These are phyloP conservation scores for Aphidius colemani DNA, from an alignment of 2,888 invertebrate genomes.

Conservation along the genomic window DNA sequence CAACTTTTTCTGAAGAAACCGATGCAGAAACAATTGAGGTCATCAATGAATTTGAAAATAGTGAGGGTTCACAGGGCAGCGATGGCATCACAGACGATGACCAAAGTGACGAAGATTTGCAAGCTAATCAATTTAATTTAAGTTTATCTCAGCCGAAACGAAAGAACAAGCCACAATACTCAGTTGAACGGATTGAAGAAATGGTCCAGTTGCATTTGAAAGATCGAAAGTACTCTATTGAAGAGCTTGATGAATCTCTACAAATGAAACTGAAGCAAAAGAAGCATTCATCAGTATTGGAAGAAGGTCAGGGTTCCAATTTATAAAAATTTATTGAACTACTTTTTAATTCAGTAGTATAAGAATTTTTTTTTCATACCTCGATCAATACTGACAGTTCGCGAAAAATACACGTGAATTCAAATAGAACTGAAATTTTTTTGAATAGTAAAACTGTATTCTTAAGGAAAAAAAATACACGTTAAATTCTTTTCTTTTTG, in stretches of 20 bases:
- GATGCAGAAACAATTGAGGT: constrained; percentile 77
- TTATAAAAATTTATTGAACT: no score
- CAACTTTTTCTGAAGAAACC: constrained; percentile 77
- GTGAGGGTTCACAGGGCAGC: constrained; percentile 63
- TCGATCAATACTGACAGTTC: no score
- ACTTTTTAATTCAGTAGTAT: no score
- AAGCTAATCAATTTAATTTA: constrained; percentile 56
- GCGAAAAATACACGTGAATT: no score
- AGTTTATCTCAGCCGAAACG: constrained; percentile 51
- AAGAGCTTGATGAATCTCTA: constrained; percentile 68
- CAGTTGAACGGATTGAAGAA: constrained; percentile 64
- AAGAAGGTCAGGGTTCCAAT: constrained; percentile 66
- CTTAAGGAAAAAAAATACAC: no score
- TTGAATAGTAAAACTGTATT: no score
- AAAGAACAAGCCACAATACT: constrained; percentile 54
- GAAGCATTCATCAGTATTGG: constrained; percentile 69
- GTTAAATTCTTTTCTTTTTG: no score
- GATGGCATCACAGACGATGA: constrained; percentile 70
- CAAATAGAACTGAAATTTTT: no score
- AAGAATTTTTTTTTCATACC: no score
- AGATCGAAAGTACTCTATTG: constrained; percentile 60
- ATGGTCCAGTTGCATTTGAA: constrained; percentile 59
- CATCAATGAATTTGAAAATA: constrained; percentile 68
- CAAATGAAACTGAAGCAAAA: constrained; percentile 74
- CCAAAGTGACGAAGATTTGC: constrained; percentile 55